Conservation (phyloP, 2,888 invertebrate genomes). For the Drosophila robusta region DNA sequence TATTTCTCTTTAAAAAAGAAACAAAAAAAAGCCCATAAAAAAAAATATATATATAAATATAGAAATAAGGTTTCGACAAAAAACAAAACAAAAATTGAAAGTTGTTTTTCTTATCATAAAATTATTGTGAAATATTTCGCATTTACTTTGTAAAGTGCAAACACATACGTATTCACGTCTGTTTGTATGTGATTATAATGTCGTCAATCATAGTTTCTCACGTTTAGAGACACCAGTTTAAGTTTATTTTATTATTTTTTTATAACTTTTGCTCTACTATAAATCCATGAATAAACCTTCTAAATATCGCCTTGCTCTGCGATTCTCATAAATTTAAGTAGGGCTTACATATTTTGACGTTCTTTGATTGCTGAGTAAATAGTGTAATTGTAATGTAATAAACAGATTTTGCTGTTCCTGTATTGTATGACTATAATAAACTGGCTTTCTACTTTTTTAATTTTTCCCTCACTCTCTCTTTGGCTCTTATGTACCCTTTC, state of each 20-base stretch:
- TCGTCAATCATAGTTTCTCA: not conserved
- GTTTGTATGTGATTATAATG: not conserved
- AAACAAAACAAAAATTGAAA: constrained; percentile 44
- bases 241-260: not conserved
- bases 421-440: not conserved
- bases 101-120: constrained; percentile 21
- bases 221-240: not conserved
- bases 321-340: not conserved
- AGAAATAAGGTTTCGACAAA: constrained; percentile 77
- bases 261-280: not conserved
- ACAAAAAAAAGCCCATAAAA: constrained; percentile 61
- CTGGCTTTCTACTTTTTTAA: not conserved
- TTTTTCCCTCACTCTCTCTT: too few species aligned
- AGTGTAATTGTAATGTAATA: not conserved
- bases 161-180: too few species aligned
- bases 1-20: constrained; percentile 81
- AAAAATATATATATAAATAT: constrained; percentile 71
- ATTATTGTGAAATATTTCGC: not conserved
- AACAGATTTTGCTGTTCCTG: too few species aligned
- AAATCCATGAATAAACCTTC: not conserved
- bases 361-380: not conserved
- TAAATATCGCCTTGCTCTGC: not conserved
- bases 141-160: not conserved
- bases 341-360: not conserved
- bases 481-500: too few species aligned